Base-by-base conservation (phyloP, 2,888 invertebrate genomes). In the Caenorhabditis panamensis region DNA sequence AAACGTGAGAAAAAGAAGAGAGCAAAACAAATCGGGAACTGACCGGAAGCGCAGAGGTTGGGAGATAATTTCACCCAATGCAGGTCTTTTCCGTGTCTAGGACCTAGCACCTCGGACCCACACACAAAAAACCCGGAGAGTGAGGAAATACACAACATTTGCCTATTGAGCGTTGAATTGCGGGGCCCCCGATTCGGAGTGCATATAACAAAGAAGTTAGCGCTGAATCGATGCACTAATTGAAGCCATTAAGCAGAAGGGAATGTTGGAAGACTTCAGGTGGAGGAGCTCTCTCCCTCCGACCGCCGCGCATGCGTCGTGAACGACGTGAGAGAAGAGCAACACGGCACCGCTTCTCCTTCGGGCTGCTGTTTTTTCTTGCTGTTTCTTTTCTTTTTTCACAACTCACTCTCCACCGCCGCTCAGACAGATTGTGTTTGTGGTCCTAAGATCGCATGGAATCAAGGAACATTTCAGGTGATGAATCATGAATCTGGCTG, bases 221-320 rank as follows among this genome's bases (percentile, higher is more conserved):
- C 63, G 64, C 67, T 58, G 79, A 79, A 79, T 79, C 79, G 79
- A 79, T 79, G 79, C 73, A 79, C 79, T 79, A 79, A 79, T 79
- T 79, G 79, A 79, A 79, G 79, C 79, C 79, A 79, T 79, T 79
- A 72, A 66, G 68, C 58, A 72, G 58, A 59, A 37, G 56, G 59
- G n/a, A 73, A 73, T 73, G 73, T 66, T 66, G 73, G 73, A 66
- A 73, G 66, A 73, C 67, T 76, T 76, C 67, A 76, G 67, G 67
- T 76, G 76, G 59, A 56, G 61, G 37, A 59, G 37, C 53, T 20
- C 53, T 28, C 44, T 61, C 18, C 16, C 24, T 41, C 37, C 28
- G 36, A 28, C 22, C 37, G 41, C 41, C 54, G 20, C 44, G 41
- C 72, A 44, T 53, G 56, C 31, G 13, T 44, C 41, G 64, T 63